phyloP scores from a whole-genome alignment of 2,888 invertebrate genomes.

The Drosophila macrospina region DNA sequence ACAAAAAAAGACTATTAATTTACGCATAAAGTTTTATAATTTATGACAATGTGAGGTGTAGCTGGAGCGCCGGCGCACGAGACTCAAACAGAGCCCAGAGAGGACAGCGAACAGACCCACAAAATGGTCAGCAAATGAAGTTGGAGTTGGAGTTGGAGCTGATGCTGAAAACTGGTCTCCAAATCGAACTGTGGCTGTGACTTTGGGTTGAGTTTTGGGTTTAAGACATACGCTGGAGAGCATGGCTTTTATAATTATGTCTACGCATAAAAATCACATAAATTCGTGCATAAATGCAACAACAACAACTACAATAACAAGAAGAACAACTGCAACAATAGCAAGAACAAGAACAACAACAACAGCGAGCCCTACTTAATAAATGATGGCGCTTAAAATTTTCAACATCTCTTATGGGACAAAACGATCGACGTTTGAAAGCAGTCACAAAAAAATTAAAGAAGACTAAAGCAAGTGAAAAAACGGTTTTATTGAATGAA shows the following conservation, averaged over 20 bases:
- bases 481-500: background rate
- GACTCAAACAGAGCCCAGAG: conserved; percentile 8
- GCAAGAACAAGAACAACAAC: conserved; percentile 32
- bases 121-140: conserved; percentile 62
- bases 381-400: conserved; percentile 85
- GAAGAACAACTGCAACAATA: conserved; percentile 13
- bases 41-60: conserved; percentile 82
- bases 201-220: conserved; percentile 30
- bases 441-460: conserved; percentile 39
- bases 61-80: conserved; percentile 75
- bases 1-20: conserved; percentile 81
- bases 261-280: conserved; percentile 85
- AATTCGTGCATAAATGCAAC: conserved; percentile 82
- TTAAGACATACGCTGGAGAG: conserved; percentile 46
- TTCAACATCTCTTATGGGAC: conserved; percentile 77
- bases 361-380: conserved; percentile 74
- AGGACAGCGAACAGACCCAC: conserved; percentile 7
- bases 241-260: conserved; percentile 81
- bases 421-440: conserved; percentile 72
- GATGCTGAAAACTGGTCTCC: conserved; percentile 37
- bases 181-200: conserved; percentile 7
- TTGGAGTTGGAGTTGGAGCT: conserved; percentile 36
- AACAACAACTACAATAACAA: conserved; percentile 52
- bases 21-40: conserved; percentile 84
- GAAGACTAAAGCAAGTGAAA: conserved; percentile 10